Base-by-base conservation (phyloP, 2,888 invertebrate species). In the Noctua janthe region DNA sequence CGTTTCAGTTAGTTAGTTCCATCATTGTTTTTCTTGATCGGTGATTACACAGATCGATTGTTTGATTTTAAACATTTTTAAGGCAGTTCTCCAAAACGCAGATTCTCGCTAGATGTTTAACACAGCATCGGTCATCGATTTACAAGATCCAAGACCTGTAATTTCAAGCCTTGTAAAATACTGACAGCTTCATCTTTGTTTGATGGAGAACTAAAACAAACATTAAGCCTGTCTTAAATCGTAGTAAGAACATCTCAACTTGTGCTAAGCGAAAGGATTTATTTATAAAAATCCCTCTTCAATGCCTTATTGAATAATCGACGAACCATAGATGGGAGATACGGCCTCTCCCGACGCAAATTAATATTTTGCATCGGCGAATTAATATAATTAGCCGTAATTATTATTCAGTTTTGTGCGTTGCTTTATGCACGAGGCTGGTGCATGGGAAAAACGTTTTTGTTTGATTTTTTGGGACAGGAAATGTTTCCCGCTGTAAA, bases 281-380 rank as follows among this genome's bases (percentile, higher is more conserved):
- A 92, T 92, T 89, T 90, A 88, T 88, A 89, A 93, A 93, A 93
- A 92, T 91, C 87, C 88, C 89, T 92, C 91, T 90, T 93, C 92
- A 94, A 94, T 94, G 91, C 94, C 92, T 94, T 94, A 95, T 96
- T 96, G 94, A 96, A 96, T 96, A 94, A 95, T 94, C 94, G 93
- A 88, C 89, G 89, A 90, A 88, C 88, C 83, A 78, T 88, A 92
- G 95, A 94, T 93, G 90, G 87, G 78, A 87, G 92, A 93, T 92
- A 90, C 83, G 87, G 82, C 87, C 88, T 91, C 90, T 85, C 89
- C 89, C 91, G 89, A 92, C 91, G 93, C 92, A 95, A 95, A 96
- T 96, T 96, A 96, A 95, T 95, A 94, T 94, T 93, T 93, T 90
- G 92, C 91, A 90, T 91, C 91, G 88, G 78, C 83, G 92, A 94